Percentiles rank a stretch among this genome's conserved stretches.
These are phyloP conservation scores for Sebastes vulpes DNA, from an alignment of 2,797 vertebrate genomes.

Conservation along the genomic window DNA sequence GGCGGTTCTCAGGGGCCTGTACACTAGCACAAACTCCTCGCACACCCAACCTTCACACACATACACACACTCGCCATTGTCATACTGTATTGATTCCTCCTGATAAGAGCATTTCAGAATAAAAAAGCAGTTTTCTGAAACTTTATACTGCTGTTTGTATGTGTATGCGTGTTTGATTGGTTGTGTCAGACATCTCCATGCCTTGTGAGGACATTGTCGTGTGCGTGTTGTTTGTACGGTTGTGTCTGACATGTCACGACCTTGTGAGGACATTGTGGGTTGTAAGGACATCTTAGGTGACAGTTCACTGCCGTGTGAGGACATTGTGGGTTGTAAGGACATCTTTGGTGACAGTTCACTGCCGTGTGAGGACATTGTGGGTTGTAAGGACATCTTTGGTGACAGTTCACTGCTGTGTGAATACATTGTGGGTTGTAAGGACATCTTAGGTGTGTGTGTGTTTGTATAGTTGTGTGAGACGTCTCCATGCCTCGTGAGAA, in stretches of 20 bases:
- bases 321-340: background rate
- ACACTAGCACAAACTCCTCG: background rate
- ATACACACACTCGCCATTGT: background rate
- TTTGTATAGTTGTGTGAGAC: no score
- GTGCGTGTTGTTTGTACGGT: background rate
- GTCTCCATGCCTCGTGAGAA: no score
- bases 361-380: background rate
- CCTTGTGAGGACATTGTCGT: background rate
- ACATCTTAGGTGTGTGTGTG: no score
- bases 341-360: no score
- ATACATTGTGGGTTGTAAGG: no score
- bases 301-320: no score
- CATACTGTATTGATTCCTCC: background rate
- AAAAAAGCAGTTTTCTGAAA: constrained; percentile 8
- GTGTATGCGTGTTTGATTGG: background rate
- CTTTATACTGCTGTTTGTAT: background rate
- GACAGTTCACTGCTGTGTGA: no score
- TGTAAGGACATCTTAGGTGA: background rate
- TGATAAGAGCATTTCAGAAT: background rate
- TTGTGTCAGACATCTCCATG: background rate
- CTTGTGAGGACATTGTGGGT: background rate
- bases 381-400: background rate
- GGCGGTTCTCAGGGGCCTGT: background rate
- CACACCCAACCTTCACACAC: background rate
- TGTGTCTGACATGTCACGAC: background rate